Evolutionary conservation across 2,113 vertebrate genomes (phyloP).

Genomic region (Nesoenas mayeri): DNA sequence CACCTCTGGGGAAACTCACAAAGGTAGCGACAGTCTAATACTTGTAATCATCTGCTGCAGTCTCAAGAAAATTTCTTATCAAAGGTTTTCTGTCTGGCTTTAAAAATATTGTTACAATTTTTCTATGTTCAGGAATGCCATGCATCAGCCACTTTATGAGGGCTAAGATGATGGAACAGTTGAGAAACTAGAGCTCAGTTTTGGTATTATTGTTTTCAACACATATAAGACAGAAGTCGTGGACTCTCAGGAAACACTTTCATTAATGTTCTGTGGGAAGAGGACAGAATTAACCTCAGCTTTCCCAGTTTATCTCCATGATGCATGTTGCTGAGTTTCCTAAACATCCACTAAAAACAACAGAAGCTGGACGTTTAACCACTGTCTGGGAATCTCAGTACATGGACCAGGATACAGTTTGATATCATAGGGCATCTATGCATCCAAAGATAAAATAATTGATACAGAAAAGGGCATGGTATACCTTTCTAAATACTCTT

Average conservation of each 20-base stretch:
- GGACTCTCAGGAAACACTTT: not conserved
- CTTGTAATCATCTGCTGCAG: not conserved
- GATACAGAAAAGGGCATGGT: not conserved
- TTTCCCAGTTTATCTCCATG: not conserved
- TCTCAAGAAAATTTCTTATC: not conserved
- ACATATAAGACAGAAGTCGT: not conserved
- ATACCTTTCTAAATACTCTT: not conserved
- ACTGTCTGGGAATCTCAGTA: not conserved
- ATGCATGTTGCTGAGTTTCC: not conserved
- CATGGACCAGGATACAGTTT: not conserved
- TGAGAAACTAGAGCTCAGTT: not conserved
- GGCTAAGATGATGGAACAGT: not conserved
- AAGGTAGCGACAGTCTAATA: not conserved
- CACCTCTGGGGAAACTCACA: not conserved
- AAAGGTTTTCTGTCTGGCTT: not conserved
- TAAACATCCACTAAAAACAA: not conserved
- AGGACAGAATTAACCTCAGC: not conserved
- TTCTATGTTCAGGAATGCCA: not conserved
- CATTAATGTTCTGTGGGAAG: not conserved
- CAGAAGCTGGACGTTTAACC: not conserved
- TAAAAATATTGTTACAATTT: not conserved
- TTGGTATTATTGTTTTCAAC: not conserved
- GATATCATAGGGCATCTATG: not conserved
- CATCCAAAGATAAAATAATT: not conserved
- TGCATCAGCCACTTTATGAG: not conserved